Conservation (phyloP, 1,140 invertebrate genomes). For the Drosophila mayri region DNA sequence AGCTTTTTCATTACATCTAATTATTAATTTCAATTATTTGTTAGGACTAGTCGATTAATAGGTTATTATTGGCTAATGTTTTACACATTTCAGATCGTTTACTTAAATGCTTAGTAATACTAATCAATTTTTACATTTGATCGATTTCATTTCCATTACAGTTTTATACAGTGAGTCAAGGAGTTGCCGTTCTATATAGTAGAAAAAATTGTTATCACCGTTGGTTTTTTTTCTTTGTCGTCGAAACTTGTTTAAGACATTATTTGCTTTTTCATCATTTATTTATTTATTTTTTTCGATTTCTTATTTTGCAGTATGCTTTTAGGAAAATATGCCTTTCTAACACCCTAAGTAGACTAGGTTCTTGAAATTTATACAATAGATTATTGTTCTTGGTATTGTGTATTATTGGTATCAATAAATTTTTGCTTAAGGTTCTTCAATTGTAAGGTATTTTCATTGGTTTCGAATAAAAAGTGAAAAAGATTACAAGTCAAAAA, state of each 20-base stretch:
- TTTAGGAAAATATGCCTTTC: constrained; percentile 80
- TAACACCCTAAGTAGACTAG: constrained; percentile 79
- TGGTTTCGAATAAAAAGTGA: constrained; percentile 43
- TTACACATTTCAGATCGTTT: constrained; percentile 69
- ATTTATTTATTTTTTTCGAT: constrained; percentile 9
- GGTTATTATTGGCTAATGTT: constrained; percentile 50
- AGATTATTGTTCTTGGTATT: constrained; percentile 83
- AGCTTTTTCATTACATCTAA: constrained; percentile 61
- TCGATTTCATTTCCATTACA: constrained; percentile 33
- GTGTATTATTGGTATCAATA: constrained; percentile 68
- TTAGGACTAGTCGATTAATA: constrained; percentile 62
- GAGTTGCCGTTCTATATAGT: constrained; percentile 48
- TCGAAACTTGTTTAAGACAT: constrained; percentile 41
- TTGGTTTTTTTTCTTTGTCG: constrained; percentile 54
- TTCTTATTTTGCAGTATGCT: constrained; percentile 56
- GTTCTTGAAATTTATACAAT: constrained; percentile 75
- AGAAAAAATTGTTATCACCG: constrained; percentile 74
- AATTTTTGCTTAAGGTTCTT: constrained; percentile 42
- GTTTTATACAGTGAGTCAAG: constrained; percentile 65
- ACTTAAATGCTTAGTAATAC: constrained; percentile 59
- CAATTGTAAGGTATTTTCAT: constrained; percentile 37
- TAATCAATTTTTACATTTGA: constrained; percentile 51
- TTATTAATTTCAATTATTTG: constrained; percentile 60
- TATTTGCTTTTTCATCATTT: neutral
- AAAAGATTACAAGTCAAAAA: constrained; percentile 54